Percentiles rank a stretch among this genome's conserved stretches.
These are phyloP conservation scores for Globodera rostochiensis DNA, from an alignment of 1,140 invertebrate species.

Conservation along the genomic window DNA sequence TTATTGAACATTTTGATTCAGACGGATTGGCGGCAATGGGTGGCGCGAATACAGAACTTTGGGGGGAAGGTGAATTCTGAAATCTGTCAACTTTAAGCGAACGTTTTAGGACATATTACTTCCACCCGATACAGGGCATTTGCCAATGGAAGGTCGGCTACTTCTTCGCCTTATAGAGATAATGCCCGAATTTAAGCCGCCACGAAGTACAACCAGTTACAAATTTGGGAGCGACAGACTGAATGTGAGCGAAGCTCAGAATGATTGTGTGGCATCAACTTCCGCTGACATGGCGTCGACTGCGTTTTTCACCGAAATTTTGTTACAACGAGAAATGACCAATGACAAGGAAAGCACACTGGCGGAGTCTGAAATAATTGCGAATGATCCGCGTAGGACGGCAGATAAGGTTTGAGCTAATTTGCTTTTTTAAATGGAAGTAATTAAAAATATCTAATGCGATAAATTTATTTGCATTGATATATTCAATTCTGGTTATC, in stretches of 20 bases:
- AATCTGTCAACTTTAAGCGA: conserved; percentile 10
- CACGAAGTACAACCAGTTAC: conserved; percentile 24
- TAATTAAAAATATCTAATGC: too few species aligned
- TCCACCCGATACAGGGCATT: conserved; percentile 35
- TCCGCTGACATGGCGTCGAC: conserved; percentile 21
- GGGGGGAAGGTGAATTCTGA: conserved; percentile 43
- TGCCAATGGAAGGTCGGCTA: conserved; percentile 50
- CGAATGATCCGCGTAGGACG: neutral
- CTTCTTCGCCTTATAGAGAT: neutral
- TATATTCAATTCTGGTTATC: neutral
- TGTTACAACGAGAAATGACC: neutral
- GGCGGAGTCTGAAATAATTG: neutral
- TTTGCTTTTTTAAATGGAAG: too few species aligned
- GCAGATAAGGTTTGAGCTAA: neutral
- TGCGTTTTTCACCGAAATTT: conserved; percentile 8
- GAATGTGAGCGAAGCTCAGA: conserved; percentile 10
- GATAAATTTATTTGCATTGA: neutral
- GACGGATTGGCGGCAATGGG: conserved; percentile 43
- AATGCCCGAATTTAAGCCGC: conserved; percentile 29
- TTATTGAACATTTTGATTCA: neutral
- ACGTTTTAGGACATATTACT: conserved; percentile 36
- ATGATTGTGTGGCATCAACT: conserved; percentile 27
- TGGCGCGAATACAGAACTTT: conserved; percentile 54
- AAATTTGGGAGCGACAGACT: conserved; percentile 9
- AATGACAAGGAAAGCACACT: neutral